Conservation (phyloP, 1,140 invertebrate genomes). For the Thaumatotibia leucotreta region DNA sequence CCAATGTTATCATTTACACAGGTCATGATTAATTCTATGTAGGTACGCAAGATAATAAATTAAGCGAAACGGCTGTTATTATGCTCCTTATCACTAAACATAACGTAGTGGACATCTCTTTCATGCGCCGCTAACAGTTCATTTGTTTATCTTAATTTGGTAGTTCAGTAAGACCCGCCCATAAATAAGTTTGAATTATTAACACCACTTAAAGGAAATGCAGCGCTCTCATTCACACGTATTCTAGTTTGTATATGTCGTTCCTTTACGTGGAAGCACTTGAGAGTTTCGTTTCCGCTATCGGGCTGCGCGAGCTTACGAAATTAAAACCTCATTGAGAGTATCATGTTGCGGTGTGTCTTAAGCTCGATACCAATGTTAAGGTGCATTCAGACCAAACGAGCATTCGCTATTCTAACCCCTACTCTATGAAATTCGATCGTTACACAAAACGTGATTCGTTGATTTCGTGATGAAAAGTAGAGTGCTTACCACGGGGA, state of each 20-base stretch:
- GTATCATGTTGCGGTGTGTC: constrained; percentile 1
- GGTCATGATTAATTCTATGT: constrained; percentile 2
- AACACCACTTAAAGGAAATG: constrained; percentile 14
- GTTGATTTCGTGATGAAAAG: too few species aligned
- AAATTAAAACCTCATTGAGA: constrained; percentile 16
- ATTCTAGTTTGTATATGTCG: background rate
- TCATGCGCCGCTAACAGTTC: constrained; percentile 5
- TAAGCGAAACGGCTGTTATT: constrained; percentile 3
- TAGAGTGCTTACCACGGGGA: too few species aligned
- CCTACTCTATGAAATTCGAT: too few species aligned
- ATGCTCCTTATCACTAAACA: background rate
- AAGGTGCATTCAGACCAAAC: too few species aligned
- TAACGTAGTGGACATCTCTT: constrained; percentile 4
- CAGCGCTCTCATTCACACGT: background rate
- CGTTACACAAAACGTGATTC: too few species aligned
- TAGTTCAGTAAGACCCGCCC: constrained; percentile 10
- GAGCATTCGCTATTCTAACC: too few species aligned
- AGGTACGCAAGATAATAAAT: constrained; percentile 5
- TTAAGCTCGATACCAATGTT: background rate
- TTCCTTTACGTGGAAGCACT: constrained; percentile 11
- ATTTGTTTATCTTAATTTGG: constrained; percentile 14
- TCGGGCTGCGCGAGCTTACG: constrained; percentile 9
- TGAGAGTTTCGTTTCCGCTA: constrained; percentile 17
- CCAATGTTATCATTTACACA: background rate
- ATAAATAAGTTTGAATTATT: constrained; percentile 16